Evolutionary conservation across 1,140 invertebrate genomes (phyloP).

Genomic region (Arion vulgaris): DNA sequence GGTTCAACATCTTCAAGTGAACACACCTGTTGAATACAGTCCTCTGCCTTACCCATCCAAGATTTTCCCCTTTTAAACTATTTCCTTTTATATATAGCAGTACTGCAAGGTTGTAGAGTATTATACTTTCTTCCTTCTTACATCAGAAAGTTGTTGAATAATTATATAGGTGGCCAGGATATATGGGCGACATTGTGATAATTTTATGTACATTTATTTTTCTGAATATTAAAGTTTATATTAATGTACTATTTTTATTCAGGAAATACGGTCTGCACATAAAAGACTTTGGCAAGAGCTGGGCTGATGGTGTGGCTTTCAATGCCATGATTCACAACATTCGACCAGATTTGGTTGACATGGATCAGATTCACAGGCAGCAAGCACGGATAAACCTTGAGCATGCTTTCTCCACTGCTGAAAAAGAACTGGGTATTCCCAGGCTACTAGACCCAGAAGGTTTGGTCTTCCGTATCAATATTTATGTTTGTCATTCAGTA

Average conservation of each 20-base stretch:
- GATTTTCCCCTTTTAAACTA: no score
- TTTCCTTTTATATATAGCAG: no score
- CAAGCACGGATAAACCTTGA: slow-evolving; percentile 82
- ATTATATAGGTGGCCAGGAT: no score
- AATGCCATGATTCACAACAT: slow-evolving; percentile 97
- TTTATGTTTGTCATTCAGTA: no score
- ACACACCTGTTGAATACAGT: no score
- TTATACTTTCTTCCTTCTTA: no score
- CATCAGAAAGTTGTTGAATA: no score
- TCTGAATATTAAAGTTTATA: no score
- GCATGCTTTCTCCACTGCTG: slow-evolving; percentile 94
- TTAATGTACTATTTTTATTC: no score
- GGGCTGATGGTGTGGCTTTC: slow-evolving; percentile 98
- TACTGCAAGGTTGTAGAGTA: no score
- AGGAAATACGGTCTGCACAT: slow-evolving; percentile 91
- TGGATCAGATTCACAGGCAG: slow-evolving; percentile 73
- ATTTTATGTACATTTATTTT: not conserved
- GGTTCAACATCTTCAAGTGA: no score
- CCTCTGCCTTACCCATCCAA: no score
- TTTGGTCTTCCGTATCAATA: slow-evolving; percentile 42
- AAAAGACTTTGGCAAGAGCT: slow-evolving; percentile 95
- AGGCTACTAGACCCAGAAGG: slow-evolving; percentile 90
- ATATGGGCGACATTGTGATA: not conserved
- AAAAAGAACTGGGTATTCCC: slow-evolving; percentile 93
- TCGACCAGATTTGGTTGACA: slow-evolving; percentile 91